Evolutionary conservation across 2,113 vertebrate genomes (phyloP), one percentile per base, ranked within the genome.

Genomic region (Lamprotornis superbus): DNA sequence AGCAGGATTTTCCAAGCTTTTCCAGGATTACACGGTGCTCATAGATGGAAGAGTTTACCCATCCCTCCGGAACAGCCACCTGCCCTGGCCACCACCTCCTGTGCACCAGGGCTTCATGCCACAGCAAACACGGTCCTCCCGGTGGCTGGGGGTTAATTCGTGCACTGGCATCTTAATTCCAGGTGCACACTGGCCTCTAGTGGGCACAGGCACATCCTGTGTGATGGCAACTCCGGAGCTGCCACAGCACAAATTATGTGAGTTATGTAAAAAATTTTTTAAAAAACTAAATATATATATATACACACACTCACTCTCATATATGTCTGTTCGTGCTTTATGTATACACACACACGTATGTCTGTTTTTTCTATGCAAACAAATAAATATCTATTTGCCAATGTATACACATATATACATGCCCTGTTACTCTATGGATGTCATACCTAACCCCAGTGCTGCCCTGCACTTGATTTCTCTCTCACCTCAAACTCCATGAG

Each of bases 131-230:
- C 3, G 5, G 21, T 9, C 15, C 60, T 42, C 73, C 12, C 44
- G 6, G 5, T 11, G 44, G 13, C 55, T 4, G 1, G 37, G 19
- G 39, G 22, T 46, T 56, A n/a, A 78, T 53, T 49, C 56, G 40
- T 0, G 44, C 21, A 0, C 23, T 9, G 46, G 53, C 12, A 47
- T 24, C 77, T 18, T 42, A 83, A 81, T 44, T 81, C 73, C 61
- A 87, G 93, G 96, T 11, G 44, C 88, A 90, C 90, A 96, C 84
- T 96, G 97, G 92, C 96, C 97, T 95, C 97, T 96, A 97, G 97
- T 33, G 97, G 97, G 76, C 53, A 27, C 27, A 79, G 60, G 6
- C 50, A 47, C 87, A 76, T 20, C 52, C 78, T 63, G 12, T 3
- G 55, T 14, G 46, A 18, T 24, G 39, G 1, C 15, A 22, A 1